phyloP scores from a whole-genome alignment of 2,797 vertebrate species.

The Pangasius mekongensis region DNA sequence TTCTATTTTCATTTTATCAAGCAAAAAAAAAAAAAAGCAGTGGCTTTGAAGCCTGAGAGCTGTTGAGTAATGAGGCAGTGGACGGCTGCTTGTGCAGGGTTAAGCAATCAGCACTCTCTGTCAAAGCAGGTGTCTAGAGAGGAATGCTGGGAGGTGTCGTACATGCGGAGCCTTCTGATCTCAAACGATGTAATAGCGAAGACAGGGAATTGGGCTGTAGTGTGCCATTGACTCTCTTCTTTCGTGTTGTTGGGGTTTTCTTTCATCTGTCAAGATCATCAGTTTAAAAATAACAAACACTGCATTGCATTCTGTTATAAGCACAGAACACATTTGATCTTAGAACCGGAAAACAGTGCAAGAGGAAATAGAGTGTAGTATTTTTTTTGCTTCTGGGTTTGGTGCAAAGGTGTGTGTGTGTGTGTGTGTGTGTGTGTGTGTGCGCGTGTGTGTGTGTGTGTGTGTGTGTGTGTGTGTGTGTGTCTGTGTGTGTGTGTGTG shows the following conservation, averaged over 20 bases:
- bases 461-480: neutral
- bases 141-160: neutral
- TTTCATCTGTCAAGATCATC: neutral
- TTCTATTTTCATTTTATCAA: neutral
- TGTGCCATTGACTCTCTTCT: neutral
- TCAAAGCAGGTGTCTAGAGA: neutral
- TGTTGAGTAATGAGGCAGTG: neutral
- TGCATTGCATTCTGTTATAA: constrained; percentile 1
- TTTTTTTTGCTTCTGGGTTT: constrained; percentile 24
- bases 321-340: constrained; percentile 8
- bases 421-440: neutral
- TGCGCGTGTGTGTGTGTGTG: neutral
- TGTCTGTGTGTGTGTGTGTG: neutral
- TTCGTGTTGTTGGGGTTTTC: neutral
- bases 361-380: constrained; percentile 19
- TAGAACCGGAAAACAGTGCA: neutral
- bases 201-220: neutral
- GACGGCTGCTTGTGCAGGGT: neutral
- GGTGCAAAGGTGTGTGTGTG: constrained; percentile 9
- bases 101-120: constrained; percentile 13
- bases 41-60: neutral
- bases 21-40: neutral
- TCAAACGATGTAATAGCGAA: constrained; percentile 10
- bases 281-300: constrained; percentile 6
- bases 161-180: neutral